These are phyloP conservation scores for Salminus brasiliensis DNA, from an alignment of 2,113 vertebrate genomes.

Conservation along the genomic window DNA sequence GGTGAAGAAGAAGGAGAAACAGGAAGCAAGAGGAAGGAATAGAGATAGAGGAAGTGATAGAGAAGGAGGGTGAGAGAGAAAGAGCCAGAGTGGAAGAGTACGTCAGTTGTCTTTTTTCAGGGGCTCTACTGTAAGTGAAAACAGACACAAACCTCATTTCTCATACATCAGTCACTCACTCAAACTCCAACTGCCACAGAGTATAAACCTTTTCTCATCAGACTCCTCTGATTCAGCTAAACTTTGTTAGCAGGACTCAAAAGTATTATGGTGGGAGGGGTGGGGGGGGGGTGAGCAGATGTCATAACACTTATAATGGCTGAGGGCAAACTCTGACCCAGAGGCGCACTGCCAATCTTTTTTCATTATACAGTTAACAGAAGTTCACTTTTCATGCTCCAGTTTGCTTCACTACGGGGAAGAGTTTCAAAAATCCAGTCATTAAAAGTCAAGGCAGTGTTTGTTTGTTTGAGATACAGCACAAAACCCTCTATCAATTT, in stretches of 20 bases:
- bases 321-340: background rate
- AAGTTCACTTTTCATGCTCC: constrained; percentile 40
- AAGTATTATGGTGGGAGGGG: background rate
- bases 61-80: background rate
- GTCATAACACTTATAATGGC: background rate
- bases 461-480: background rate
- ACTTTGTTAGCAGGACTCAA: constrained; percentile 7
- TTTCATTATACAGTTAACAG: background rate
- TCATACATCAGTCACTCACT: too few relatives aligned
- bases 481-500: constrained; percentile 20
- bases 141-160: background rate
- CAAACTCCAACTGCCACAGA: background rate
- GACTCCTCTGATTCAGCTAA: background rate
- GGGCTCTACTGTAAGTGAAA: background rate
- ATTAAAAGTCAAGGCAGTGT: constrained; percentile 14
- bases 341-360: background rate
- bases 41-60: background rate
- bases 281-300: too few relatives aligned
- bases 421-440: background rate
- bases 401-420: constrained; percentile 21
- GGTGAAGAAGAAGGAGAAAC: too few relatives aligned
- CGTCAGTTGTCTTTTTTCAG: background rate
- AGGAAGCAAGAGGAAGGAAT: too few relatives aligned
- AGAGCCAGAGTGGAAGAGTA: background rate
- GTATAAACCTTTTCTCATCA: background rate